phyloP scores from a whole-genome alignment of 2,888 invertebrate species.

The Eurois occulta region DNA sequence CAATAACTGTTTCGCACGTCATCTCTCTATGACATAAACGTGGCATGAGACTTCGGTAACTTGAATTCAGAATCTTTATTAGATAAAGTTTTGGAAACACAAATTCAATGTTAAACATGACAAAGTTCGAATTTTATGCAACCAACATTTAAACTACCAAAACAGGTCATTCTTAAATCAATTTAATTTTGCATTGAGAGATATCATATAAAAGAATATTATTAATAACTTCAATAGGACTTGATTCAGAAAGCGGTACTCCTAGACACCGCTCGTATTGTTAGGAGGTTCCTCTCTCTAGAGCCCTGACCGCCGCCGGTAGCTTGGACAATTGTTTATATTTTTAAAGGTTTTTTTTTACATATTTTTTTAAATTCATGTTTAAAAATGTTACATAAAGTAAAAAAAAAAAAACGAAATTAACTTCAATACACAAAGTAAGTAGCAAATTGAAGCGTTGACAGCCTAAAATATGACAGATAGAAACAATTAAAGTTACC shows the following conservation, averaged over 20 bases:
- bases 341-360: too few relatives aligned
- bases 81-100: neutral
- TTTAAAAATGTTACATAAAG: too few relatives aligned
- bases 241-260: too few relatives aligned
- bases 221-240: too few relatives aligned
- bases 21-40: slow-evolving; percentile 50
- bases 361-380: too few relatives aligned
- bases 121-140: neutral
- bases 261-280: too few relatives aligned
- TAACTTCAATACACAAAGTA: neutral
- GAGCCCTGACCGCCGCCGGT: too few relatives aligned
- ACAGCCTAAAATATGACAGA: neutral
- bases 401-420: too few relatives aligned
- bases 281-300: too few relatives aligned
- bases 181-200: neutral
- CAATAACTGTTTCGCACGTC: slow-evolving; percentile 62
- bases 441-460: neutral
- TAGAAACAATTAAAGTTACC: neutral
- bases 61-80: slow-evolving; percentile 10
- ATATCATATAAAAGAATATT: neutral
- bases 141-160: too few relatives aligned
- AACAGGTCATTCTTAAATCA: neutral
- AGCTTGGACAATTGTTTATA: too few relatives aligned
- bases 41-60: neutral
- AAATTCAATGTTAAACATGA: neutral